A percentile compares a stretch with the other conserved stretches of the same genome.
phyloP scores from a whole-genome alignment of 1,140 invertebrate genomes.

The Bradysia coprophila region DNA sequence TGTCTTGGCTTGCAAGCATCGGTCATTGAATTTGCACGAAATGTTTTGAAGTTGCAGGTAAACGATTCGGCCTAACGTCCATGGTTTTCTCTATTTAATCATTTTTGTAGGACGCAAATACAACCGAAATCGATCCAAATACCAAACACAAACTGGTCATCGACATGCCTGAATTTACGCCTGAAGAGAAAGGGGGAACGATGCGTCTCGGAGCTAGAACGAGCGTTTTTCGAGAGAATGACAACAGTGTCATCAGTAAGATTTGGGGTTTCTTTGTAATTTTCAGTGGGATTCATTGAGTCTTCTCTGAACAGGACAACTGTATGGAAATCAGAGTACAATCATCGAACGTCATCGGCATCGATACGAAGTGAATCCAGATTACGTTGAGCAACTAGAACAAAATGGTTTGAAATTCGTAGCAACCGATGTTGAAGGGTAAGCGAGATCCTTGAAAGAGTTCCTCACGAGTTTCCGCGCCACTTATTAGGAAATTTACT shows the following conservation, averaged over 20 bases:
- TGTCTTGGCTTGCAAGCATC: constrained; percentile 94
- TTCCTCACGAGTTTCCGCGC: no score
- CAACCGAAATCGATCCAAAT: constrained; percentile 65
- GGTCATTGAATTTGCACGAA: constrained; percentile 91
- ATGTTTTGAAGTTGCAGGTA: constrained; percentile 49
- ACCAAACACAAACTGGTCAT: constrained; percentile 71
- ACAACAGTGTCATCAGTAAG: constrained; percentile 52
- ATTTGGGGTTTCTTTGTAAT: constrained; percentile 6
- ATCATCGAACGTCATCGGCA: constrained; percentile 96
- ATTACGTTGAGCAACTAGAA: constrained; percentile 63
- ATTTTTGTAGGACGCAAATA: constrained; percentile 48
- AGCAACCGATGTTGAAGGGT: constrained; percentile 51
- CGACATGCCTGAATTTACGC: constrained; percentile 97
- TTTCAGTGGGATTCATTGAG: constrained; percentile 5
- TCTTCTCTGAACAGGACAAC: constrained; percentile 35
- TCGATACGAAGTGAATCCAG: constrained; percentile 88
- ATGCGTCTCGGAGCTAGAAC: constrained; percentile 90
- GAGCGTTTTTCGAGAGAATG: constrained; percentile 51
- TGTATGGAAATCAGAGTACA: constrained; percentile 65
- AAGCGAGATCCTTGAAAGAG: no score
- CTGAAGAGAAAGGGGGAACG: constrained; percentile 85
- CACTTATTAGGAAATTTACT: no score
- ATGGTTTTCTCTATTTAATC: not conserved
- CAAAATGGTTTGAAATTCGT: constrained; percentile 78
- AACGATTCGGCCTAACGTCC: not conserved